Conservation (phyloP, 1,140 invertebrate genomes). For the Hylyphantes graminicola region DNA sequence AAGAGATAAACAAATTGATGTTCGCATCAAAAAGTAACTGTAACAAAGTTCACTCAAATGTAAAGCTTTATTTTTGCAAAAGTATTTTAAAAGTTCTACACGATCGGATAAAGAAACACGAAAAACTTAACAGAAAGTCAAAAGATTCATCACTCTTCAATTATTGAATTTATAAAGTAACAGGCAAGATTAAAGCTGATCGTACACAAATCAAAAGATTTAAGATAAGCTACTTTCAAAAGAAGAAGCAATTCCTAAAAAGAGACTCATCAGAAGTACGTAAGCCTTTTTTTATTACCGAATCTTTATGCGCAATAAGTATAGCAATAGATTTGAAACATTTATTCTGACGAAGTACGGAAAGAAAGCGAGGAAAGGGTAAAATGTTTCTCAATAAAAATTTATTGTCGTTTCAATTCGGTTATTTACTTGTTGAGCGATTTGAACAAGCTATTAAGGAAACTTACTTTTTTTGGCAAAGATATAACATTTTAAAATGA, state of each 20-base stretch:
- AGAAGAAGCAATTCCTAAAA: slow-evolving; percentile 15
- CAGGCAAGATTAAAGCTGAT: slow-evolving; percentile 9
- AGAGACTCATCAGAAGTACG: slow-evolving; percentile 29
- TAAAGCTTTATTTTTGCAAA: no score
- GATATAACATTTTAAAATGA: no score
- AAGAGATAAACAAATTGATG: no score
- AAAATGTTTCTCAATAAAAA: not conserved
- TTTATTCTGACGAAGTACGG: slow-evolving; percentile 10
- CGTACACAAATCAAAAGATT: slow-evolving; percentile 35
- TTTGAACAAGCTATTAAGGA: slow-evolving; percentile 36
- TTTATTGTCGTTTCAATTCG: slow-evolving; percentile 5
- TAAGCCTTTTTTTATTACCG: slow-evolving; percentile 28
- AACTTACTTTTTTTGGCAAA: not conserved
- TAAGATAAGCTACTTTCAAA: slow-evolving; percentile 7
- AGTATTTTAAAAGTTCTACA: no score
- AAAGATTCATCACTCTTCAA: slow-evolving; percentile 8
- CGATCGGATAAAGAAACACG: no score
- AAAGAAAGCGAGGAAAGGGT: slow-evolving; percentile 12
- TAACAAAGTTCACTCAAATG: no score
- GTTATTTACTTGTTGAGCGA: slow-evolving; percentile 37
- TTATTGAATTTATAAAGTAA: slow-evolving; percentile 31
- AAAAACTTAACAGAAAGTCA: no score
- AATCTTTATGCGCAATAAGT: slow-evolving; percentile 43
- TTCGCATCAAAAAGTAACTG: no score
- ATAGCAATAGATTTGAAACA: slow-evolving; percentile 46